Evolutionary conservation across 2,888 invertebrate species (phyloP).

Genomic region (Netelia fuscicornis): DNA sequence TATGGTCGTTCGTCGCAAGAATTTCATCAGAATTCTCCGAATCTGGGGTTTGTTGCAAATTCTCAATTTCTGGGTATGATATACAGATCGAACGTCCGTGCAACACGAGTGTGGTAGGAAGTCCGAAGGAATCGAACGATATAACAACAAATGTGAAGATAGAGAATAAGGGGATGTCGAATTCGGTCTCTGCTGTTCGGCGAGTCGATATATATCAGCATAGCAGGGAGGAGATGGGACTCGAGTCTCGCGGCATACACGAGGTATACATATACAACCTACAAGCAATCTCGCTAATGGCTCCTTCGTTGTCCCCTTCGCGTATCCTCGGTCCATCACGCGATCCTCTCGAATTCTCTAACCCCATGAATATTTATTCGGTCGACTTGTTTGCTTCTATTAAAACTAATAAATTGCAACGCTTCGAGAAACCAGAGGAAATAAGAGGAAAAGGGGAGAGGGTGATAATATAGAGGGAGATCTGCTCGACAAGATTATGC

Average conservation of each 20-base stretch:
- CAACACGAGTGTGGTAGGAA: conserved; percentile 20
- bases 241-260: conserved; percentile 60
- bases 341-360: conserved; percentile 60
- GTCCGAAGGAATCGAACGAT: conserved; percentile 10
- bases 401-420: conserved; percentile 81
- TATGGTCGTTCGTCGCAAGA: not conserved
- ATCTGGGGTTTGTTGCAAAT: not conserved
- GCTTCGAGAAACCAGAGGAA: conserved; percentile 15
- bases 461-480: not conserved
- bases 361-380: conserved; percentile 79
- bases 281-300: conserved; percentile 83
- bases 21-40: not conserved
- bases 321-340: conserved; percentile 71
- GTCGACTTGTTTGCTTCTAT: conserved; percentile 80
- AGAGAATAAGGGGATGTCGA: conserved; percentile 61
- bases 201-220: conserved; percentile 41
- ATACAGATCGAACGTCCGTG: conserved; percentile 9
- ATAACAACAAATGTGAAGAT: conserved; percentile 51
- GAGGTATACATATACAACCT: conserved; percentile 70
- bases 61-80: not conserved
- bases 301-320: conserved; percentile 77
- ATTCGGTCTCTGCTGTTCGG: conserved; percentile 59
- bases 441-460: not conserved
- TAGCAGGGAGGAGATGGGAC: conserved; percentile 24
- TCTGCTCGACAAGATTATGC: not conserved